phyloP scores from a whole-genome alignment of 1,140 invertebrate species.

The Aradophagus sp. region DNA sequence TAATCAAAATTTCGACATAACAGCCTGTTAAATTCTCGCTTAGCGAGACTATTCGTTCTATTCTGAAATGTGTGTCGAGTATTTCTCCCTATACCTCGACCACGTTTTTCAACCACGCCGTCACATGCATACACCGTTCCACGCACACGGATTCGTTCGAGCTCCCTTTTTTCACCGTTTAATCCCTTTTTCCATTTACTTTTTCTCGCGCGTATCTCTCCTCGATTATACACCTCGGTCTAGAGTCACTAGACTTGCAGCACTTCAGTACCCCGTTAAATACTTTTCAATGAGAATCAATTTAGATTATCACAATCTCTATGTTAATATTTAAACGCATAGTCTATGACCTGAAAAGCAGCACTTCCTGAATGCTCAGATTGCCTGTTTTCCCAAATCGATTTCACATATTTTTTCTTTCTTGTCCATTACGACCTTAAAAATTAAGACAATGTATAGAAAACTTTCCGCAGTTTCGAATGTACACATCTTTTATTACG shows the following conservation, averaged over 20 bases:
- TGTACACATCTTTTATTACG: conserved; percentile 8
- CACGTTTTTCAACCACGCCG: conserved; percentile 23
- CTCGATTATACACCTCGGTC: conserved; percentile 38
- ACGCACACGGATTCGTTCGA: conserved; percentile 23
- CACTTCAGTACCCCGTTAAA: conserved; percentile 33
- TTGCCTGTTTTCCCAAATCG: conserved; percentile 1
- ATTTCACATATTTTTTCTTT: conserved; percentile 7
- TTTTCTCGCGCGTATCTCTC: conserved; percentile 34
- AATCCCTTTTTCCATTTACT: conserved; percentile 48
- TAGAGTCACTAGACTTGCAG: conserved; percentile 54
- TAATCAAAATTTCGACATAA: conserved; percentile 67
- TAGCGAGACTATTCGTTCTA: conserved; percentile 39
- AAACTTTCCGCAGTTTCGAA: conserved; percentile 18
- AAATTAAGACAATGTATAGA: no score
- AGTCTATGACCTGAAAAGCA: no score
- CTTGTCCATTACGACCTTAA: no score
- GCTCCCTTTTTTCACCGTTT: conserved; percentile 39
- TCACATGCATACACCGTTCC: conserved; percentile 17
- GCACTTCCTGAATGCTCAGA: no score
- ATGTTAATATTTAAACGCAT: conserved; percentile 39
- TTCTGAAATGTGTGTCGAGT: conserved; percentile 64
- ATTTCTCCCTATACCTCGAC: conserved; percentile 57
- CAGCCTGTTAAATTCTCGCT: conserved; percentile 66
- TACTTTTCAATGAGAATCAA: conserved; percentile 45
- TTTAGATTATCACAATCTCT: conserved; percentile 53